These are phyloP conservation scores for Tineola bisselliella DNA, from an alignment of 2,888 invertebrate genomes.

Conservation along the genomic window DNA sequence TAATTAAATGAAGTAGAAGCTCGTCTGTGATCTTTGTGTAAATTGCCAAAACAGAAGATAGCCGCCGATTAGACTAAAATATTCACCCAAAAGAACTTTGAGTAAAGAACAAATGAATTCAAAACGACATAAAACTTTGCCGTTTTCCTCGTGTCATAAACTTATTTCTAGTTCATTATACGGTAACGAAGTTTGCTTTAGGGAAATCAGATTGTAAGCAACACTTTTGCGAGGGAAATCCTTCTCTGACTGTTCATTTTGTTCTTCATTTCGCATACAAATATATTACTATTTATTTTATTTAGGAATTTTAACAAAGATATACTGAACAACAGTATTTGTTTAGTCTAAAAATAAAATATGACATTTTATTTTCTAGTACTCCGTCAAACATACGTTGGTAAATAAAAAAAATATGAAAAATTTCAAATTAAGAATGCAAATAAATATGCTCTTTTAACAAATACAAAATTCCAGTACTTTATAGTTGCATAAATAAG, in stretches of 20 bases:
- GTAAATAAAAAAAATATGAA: too few relatives aligned
- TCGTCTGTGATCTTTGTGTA: too few relatives aligned
- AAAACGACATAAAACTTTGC: constrained; percentile 16
- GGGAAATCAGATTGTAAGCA: constrained; percentile 2
- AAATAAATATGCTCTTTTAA: too few relatives aligned
- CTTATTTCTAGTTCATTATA: constrained; percentile 6
- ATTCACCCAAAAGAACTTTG: neutral
- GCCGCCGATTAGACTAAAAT: neutral
- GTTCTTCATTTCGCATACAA: neutral
- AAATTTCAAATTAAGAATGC: too few relatives aligned
- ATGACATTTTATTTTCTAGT: too few relatives aligned
- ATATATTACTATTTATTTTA: neutral
- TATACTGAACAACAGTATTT: too few relatives aligned
- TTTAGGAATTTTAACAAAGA: too few relatives aligned
- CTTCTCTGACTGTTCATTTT: neutral
- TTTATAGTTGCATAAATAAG: too few relatives aligned
- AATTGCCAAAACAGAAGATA: neutral
- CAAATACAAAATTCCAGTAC: too few relatives aligned
- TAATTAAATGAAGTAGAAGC: too few relatives aligned
- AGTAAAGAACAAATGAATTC: constrained; percentile 16
- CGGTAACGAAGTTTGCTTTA: neutral
- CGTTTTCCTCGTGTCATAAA: neutral
- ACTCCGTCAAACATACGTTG: too few relatives aligned
- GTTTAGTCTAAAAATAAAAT: too few relatives aligned
- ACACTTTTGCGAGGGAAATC: neutral